Conservation (phyloP, 2,888 invertebrate genomes). For the Cybosia mesomella region DNA sequence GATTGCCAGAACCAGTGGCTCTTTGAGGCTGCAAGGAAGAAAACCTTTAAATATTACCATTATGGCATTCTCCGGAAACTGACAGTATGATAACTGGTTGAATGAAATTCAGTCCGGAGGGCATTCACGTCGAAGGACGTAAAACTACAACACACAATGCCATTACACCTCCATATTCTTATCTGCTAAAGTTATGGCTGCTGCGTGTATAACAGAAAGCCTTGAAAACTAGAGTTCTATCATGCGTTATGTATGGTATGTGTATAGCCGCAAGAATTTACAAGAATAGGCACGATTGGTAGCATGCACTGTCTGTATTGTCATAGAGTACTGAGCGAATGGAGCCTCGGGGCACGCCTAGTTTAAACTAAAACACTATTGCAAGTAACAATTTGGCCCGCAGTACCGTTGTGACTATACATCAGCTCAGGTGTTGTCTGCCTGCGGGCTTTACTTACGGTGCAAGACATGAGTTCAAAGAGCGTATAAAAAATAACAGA, state of each 20-base stretch:
- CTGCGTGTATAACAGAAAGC: background rate
- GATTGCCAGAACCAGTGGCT: too few species aligned
- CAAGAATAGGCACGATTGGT: constrained; percentile 8
- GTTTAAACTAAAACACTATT: constrained; percentile 75
- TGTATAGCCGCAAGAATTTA: background rate
- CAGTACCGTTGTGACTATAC: constrained; percentile 83
- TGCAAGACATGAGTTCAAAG: constrained; percentile 48
- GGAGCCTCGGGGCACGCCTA: constrained; percentile 21
- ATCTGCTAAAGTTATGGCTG: background rate
- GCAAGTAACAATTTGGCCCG: constrained; percentile 83
- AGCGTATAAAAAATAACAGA: background rate
- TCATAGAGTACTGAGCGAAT: constrained; percentile 26
- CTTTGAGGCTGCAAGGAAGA: too few species aligned
- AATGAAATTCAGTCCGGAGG: too few species aligned
- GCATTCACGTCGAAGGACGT: too few species aligned
- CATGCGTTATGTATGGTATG: too few species aligned
- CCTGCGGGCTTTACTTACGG: constrained; percentile 73
- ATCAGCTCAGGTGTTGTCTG: constrained; percentile 83
- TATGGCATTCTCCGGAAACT: too few species aligned
- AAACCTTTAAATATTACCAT: too few species aligned
- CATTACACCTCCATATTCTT: too few species aligned
- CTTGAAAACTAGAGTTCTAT: background rate
- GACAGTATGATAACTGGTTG: too few species aligned
- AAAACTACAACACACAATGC: too few species aligned
- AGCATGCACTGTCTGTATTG: constrained; percentile 25